phyloP scores from a whole-genome alignment of 2,113 vertebrate genomes.

The Callipepla squamata region DNA sequence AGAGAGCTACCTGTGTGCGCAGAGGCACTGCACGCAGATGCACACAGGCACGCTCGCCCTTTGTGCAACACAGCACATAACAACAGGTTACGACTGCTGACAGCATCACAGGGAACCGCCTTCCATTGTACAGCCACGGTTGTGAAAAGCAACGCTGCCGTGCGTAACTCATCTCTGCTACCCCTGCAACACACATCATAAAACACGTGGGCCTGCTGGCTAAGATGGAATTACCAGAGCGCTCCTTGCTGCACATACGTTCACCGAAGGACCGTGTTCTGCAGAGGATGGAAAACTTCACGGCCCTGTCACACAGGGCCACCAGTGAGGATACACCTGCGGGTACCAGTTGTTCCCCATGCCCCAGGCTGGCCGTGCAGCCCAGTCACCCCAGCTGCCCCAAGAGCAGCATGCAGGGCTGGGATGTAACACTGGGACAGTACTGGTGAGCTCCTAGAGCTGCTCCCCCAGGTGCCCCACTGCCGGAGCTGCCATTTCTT shows the following conservation, averaged over 20 bases:
- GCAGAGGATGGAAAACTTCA: background rate
- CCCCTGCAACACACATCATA: background rate
- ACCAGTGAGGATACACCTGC: too few species aligned
- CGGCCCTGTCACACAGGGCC: too few species aligned
- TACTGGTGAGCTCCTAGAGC: background rate
- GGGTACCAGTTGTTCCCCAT: background rate
- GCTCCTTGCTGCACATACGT: background rate
- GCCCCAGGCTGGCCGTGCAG: background rate
- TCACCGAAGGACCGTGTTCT: background rate
- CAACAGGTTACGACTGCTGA: background rate
- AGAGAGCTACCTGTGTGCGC: background rate
- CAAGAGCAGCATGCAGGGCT: background rate
- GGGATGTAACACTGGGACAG: background rate
- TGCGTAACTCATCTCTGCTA: rapidly evolving
- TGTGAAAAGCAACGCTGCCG: background rate
- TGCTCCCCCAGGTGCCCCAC: background rate
- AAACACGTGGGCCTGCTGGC: background rate
- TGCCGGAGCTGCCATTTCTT: background rate
- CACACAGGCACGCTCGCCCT: background rate
- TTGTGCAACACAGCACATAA: background rate
- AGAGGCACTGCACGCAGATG: background rate
- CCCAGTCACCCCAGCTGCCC: background rate
- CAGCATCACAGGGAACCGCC: background rate
- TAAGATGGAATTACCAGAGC: background rate
- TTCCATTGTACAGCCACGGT: background rate